These are phyloP conservation scores for Dasyprocta punctata DNA, from an alignment of 2,113 vertebrate genomes.

Conservation along the genomic window DNA sequence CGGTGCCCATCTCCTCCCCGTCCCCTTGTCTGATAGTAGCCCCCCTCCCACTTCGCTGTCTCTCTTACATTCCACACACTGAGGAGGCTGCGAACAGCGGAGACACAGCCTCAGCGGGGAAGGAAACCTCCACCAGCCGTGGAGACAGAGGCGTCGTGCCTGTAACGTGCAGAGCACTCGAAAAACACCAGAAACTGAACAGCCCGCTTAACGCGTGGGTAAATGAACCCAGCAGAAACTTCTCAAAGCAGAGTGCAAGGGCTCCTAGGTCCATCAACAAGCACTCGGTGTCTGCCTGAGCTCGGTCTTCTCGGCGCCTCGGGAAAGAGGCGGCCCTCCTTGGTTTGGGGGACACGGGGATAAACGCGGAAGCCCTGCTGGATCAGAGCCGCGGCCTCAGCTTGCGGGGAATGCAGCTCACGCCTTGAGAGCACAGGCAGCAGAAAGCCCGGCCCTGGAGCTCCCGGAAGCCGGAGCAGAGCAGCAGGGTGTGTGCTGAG, in stretches of 20 bases:
- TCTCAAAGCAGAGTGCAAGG: background rate
- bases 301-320: background rate
- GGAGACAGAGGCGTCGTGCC: background rate
- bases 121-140: background rate
- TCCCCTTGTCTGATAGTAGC: background rate
- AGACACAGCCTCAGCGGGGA: background rate
- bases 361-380: background rate
- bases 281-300: background rate
- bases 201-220: background rate
- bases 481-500: background rate
- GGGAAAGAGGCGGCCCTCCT: background rate
- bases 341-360: background rate
- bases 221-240: background rate
- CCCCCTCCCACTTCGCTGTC: background rate
- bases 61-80: background rate
- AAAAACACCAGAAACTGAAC: background rate
- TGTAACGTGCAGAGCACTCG: background rate
- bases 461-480: background rate
- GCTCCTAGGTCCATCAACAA: background rate
- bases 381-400: rapidly evolving
- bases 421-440: background rate
- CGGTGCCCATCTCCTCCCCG: background rate
- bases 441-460: rapidly evolving
- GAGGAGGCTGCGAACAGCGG: background rate
- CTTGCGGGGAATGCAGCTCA: background rate